These are phyloP conservation scores for Drosophila oshimai DNA, from an alignment of 1,140 invertebrate genomes.

Conservation along the genomic window DNA sequence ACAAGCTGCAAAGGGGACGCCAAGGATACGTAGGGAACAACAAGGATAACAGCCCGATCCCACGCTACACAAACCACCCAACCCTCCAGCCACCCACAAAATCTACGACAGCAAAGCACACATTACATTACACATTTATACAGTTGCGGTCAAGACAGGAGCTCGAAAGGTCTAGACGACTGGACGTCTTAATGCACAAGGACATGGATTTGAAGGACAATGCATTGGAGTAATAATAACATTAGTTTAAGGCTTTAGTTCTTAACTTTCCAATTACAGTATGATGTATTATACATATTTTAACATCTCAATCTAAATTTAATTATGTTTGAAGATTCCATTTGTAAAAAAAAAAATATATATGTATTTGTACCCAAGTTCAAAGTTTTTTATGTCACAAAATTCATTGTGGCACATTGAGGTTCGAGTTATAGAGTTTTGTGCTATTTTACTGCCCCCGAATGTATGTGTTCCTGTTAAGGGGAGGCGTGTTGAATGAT, in stretches of 20 bases:
- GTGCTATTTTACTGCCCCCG: neutral
- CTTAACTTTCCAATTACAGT: too few relatives aligned
- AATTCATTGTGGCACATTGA: too few relatives aligned
- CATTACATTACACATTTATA: constrained; percentile 8
- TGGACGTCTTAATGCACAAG: neutral
- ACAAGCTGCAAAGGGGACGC: constrained; percentile 17
- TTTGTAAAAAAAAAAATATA: too few relatives aligned
- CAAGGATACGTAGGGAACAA: constrained; percentile 42
- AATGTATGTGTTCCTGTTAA: constrained; percentile 9
- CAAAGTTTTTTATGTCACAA: too few relatives aligned
- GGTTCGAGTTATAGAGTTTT: neutral
- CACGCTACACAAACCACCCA: neutral
- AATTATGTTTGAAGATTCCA: too few relatives aligned
- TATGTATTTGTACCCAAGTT: too few relatives aligned
- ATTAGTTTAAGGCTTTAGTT: too few relatives aligned
- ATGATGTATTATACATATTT: too few relatives aligned
- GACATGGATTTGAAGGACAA: neutral
- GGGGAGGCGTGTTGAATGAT: constrained; percentile 32
- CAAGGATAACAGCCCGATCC: constrained; percentile 25
- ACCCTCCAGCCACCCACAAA: neutral
- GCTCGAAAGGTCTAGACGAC: too few relatives aligned
- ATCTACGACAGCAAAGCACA: constrained; percentile 3
- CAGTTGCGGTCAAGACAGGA: neutral
- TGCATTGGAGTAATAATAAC: too few relatives aligned
- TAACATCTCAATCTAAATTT: too few relatives aligned